A percentile compares a stretch with the other conserved stretches of the same genome.
phyloP scores from a whole-genome alignment of 2,888 invertebrate species.

The Euclidia mi region DNA sequence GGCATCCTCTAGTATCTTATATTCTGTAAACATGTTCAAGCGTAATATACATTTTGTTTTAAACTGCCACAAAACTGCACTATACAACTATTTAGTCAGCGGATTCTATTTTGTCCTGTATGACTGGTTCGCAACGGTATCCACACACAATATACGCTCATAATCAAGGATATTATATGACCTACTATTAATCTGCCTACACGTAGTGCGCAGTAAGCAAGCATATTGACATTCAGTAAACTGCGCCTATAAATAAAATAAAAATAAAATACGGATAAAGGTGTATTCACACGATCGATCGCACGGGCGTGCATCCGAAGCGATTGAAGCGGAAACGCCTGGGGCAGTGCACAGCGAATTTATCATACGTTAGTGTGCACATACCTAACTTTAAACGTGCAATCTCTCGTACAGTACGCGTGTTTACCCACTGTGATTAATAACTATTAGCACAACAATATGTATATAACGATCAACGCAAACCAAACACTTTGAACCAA shows the following conservation, averaged over 20 bases:
- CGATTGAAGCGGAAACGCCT: constrained; percentile 83
- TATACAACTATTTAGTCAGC: no score
- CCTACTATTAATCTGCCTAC: constrained; percentile 32
- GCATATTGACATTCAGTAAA: constrained; percentile 51
- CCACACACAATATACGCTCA: no score
- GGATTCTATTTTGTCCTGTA: no score
- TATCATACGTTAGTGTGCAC: constrained; percentile 77
- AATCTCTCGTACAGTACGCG: constrained; percentile 54
- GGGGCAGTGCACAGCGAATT: constrained; percentile 81
- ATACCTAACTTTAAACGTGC: constrained; percentile 66
- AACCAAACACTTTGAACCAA: constrained; percentile 15
- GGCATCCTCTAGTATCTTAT: no score
- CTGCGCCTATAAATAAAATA: constrained; percentile 61
- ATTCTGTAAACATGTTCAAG: no score
- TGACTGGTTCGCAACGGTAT: no score
- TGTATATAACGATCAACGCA: constrained; percentile 26
- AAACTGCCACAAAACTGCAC: no score
- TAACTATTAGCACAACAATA: constrained; percentile 39
- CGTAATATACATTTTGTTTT: no score
- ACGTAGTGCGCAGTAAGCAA: constrained; percentile 31
- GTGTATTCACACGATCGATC: constrained; percentile 83
- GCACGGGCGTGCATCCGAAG: constrained; percentile 77
- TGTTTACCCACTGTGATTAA: constrained; percentile 49
- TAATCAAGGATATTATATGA: neutral
- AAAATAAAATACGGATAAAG: constrained; percentile 76